phyloP scores from a whole-genome alignment of 1,140 invertebrate species.

The Halesus radiatus region DNA sequence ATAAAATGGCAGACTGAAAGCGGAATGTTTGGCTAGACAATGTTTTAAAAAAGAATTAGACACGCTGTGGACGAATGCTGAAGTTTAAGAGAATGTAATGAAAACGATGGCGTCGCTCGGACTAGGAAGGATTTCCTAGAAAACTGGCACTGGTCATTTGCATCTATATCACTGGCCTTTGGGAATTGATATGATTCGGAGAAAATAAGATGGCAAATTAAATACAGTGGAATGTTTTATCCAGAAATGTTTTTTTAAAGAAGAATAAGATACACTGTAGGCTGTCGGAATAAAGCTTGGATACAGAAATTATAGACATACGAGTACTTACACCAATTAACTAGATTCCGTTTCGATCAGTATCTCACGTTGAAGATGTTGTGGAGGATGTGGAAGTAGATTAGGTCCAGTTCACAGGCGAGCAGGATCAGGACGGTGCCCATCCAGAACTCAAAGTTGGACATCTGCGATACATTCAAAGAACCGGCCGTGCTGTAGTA shows the following conservation, averaged over 20 bases:
- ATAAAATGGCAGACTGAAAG: too few relatives aligned
- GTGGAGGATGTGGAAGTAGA: slow-evolving; percentile 63
- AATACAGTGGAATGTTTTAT: too few relatives aligned
- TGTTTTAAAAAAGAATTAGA: too few relatives aligned
- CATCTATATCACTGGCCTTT: not conserved
- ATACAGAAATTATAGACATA: too few relatives aligned
- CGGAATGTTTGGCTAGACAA: too few relatives aligned
- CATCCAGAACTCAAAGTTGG: slow-evolving; percentile 68
- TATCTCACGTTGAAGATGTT: slow-evolving; percentile 38
- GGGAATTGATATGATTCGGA: too few relatives aligned
- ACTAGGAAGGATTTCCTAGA: not conserved
- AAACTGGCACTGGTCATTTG: not conserved
- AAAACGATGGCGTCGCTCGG: not conserved
- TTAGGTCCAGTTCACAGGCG: slow-evolving; percentile 68
- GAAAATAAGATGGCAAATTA: too few relatives aligned
- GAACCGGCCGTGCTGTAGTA: slow-evolving; percentile 58
- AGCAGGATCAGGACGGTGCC: slow-evolving; percentile 64
- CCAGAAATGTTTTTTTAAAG: too few relatives aligned
- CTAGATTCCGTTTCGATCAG: not conserved
- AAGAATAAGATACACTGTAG: too few relatives aligned
- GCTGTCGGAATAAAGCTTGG: too few relatives aligned
- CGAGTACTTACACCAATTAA: not conserved
- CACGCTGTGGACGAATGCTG: too few relatives aligned
- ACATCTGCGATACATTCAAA: slow-evolving; percentile 59
- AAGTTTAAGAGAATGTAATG: too few relatives aligned